A percentile compares a stretch with the other conserved stretches of the same genome.
These are phyloP conservation scores for Xenopus petersii DNA, from an alignment of 2,797 vertebrate species.

Conservation along the genomic window DNA sequence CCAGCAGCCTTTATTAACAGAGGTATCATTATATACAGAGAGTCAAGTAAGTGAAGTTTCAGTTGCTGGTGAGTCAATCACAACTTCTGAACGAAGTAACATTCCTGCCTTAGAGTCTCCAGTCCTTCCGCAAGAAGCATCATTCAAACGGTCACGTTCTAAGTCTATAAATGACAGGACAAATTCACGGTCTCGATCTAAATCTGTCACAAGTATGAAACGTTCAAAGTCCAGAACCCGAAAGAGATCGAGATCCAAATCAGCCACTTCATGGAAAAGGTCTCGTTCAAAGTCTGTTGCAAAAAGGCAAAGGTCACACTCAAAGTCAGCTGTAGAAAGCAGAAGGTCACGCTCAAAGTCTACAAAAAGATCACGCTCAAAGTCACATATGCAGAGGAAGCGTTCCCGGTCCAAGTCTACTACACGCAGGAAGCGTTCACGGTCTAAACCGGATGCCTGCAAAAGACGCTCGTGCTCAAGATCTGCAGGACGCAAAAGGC, in stretches of 20 bases:
- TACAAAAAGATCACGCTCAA: background rate
- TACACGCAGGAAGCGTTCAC: conserved; percentile 30
- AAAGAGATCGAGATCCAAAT: conserved; percentile 45
- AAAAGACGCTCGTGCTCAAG: background rate
- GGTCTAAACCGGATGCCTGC: conserved; percentile 30
- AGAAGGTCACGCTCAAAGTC: conserved; percentile 40
- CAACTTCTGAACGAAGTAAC: background rate
- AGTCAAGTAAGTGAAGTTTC: background rate
- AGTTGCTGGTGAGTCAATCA: background rate
- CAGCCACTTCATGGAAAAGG: background rate
- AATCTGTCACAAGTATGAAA: too few relatives aligned
- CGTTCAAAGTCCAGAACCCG: conserved; percentile 48
- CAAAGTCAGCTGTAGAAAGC: background rate
- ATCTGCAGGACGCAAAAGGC: conserved; percentile 57
- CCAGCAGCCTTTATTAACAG: background rate
- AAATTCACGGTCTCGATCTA: background rate
- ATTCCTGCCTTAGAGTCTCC: background rate
- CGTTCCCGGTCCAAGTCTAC: conserved; percentile 49
- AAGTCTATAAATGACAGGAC: background rate
- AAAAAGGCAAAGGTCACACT: conserved; percentile 23
- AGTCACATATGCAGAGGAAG: background rate
- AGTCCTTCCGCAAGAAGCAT: background rate
- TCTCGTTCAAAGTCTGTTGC: conserved; percentile 12
- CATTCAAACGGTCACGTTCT: background rate
- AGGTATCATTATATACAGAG: background rate